phyloP scores from a whole-genome alignment of 2,888 invertebrate species.

The Anthophora plumipes region DNA sequence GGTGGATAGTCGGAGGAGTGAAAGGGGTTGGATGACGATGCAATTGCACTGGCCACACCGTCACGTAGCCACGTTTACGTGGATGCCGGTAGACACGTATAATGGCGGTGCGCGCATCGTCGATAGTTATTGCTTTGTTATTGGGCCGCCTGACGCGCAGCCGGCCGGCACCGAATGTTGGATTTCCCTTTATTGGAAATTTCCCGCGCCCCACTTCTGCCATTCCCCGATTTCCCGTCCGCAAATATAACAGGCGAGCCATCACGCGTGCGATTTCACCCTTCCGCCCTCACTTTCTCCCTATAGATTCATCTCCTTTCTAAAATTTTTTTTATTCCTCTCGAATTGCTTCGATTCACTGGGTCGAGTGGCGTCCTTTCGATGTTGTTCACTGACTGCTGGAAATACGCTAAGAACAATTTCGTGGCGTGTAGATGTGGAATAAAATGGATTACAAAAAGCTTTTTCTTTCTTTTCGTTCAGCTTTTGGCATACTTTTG shows the following conservation, averaged over 20 bases:
- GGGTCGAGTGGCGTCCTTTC: background rate
- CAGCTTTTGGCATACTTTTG: too few species aligned
- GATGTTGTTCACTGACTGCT: background rate
- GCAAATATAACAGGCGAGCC: conserved; percentile 64
- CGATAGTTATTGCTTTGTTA: conserved; percentile 75
- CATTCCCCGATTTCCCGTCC: conserved; percentile 67
- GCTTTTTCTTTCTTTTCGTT: too few species aligned
- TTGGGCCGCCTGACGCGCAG: conserved; percentile 63
- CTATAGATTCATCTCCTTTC: background rate
- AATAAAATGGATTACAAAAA: conserved; percentile 2
- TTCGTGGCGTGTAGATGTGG: background rate
- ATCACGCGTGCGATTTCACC: conserved; percentile 61
- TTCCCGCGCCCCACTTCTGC: conserved; percentile 69
- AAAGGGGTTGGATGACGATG: conserved; percentile 34
- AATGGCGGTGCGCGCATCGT: conserved; percentile 66
- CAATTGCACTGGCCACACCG: conserved; percentile 60
- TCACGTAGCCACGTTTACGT: conserved; percentile 67
- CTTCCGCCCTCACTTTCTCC: conserved; percentile 44
- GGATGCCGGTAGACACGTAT: conserved; percentile 58
- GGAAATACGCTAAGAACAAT: background rate
- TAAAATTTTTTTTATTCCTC: background rate
- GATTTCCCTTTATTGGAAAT: conserved; percentile 73
- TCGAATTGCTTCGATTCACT: background rate
- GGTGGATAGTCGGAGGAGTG: background rate
- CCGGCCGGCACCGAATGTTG: conserved; percentile 60